Base-by-base conservation (phyloP, 2,888 invertebrate species). In the Stenichneumon culpator region DNA sequence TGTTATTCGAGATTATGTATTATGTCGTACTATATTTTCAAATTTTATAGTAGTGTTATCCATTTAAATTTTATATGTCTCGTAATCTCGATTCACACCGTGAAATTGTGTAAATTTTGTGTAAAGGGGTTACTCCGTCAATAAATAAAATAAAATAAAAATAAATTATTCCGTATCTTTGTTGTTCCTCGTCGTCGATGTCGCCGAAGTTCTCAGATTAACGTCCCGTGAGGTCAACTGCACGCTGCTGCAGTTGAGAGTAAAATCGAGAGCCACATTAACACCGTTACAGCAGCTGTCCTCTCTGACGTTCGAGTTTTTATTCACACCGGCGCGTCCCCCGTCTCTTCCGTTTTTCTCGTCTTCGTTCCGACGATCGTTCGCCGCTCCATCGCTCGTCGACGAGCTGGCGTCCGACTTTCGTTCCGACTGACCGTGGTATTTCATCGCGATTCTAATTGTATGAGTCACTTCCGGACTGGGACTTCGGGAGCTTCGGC, bases 401-500 rank as follows among this genome's bases (percentile, higher is more conserved):
- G 79, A 75, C 54, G 83, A 82, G 19, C 60, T 70, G 77, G 74
- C 86, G 19, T 84, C 81, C 9, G 79, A 57, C 65, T 63, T 82
- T 50, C 39, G 65, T 44, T 77, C 68, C 32, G 80, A 73, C 70
- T 88, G 89, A 7, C 90, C 90, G 72, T 89, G 91, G 86, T 90
- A 93, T 89, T 91, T 92, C 93, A 92, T 93, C 83, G 92, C 93
- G 82, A 93, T 93, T 75, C 91, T 89, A 86, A 93, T 93, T 28
- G 90, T 91, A 79, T 92, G 93, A 88, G 91, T 92, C 90, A 92
- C 90, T 90, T 93, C 93, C 89, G 93, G 93, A 79, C 93, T 93
- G 3, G 90, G 87, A 52, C 89, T 89, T 1, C 90, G 89, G 16
- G 89, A 87, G 32, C 86, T 78, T 69, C 82, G 81, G n/a, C 63